Base-by-base conservation (phyloP, 2,888 invertebrate genomes). In the Branchellion lobata region DNA sequence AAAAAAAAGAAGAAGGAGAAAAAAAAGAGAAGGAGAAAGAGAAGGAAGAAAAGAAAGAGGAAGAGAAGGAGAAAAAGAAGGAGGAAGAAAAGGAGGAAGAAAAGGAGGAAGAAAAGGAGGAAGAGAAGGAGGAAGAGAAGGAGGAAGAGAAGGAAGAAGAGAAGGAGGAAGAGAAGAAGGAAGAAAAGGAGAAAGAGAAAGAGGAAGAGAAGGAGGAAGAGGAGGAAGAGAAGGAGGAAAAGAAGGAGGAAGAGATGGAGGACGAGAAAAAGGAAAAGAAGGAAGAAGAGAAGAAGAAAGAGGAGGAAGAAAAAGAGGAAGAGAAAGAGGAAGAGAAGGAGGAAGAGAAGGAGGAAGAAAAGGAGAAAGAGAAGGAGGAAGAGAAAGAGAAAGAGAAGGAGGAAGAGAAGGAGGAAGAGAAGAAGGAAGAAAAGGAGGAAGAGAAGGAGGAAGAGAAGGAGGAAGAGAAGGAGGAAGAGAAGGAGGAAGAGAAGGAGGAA, bases 41-140 rank as follows among this genome's bases (percentile, higher is more conserved):
- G 1, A 14, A 27, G 31, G n/a, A 31, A 34, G 18, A 34, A 65
- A 34, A 36, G 27, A 3, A 27, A 73, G 40, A 78, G 31, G 27
- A 27, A 0, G 68, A 33, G 68, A 33, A 65, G 68, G 77, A 68
- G 77, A 71, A 31, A 71, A 31, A 29, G 77, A 77, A 65, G 65
- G 31, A 72, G 1, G 18, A n/a, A n/a, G n/a, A n/a, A n/a, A n/a
- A n/a, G n/a, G 61, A 76, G 61, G 1, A 3, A 61, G 61, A 68
- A n/a, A 71, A 1, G 34, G 57, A 77, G 68, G 5, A 1, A 8
- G 68, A 72, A 31, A 53, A 33, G 31, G 0, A 18, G 18, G 71
- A 24, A 31, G 34, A 18, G 71, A 14, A 21, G 33, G 21, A 11
- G 34, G 24, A 24, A 1, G 3, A 71, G 1, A 21, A 21, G 2